A percentile compares a stretch with the other conserved stretches of the same genome.
Evolutionary conservation across 2,888 invertebrate genomes (phyloP).

Genomic region (Thysanoteuthis rhombus): DNA sequence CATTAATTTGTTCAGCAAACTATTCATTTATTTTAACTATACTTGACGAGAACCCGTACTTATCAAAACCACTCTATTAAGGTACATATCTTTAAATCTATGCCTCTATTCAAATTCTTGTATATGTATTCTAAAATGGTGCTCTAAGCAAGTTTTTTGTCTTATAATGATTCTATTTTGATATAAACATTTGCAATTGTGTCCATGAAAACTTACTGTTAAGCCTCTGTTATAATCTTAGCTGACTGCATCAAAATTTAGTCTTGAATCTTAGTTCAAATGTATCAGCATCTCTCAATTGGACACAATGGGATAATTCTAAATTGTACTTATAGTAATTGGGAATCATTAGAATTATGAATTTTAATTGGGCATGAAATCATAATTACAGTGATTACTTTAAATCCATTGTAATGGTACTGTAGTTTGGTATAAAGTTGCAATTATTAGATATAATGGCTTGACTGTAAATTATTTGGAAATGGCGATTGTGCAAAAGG

Average conservation of each 20-base stretch:
- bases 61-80: too few relatives aligned
- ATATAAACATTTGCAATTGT: background rate
- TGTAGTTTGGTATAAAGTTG: background rate
- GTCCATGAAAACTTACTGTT: background rate
- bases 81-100: too few relatives aligned
- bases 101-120: too few relatives aligned
- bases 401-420: background rate
- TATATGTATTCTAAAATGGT: too few relatives aligned
- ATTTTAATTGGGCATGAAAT: background rate
- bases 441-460: background rate
- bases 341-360: background rate
- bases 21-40: too few relatives aligned
- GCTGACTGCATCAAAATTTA: background rate
- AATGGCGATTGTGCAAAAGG: background rate
- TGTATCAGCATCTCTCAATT: background rate
- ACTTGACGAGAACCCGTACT: too few relatives aligned
- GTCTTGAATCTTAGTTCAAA: background rate
- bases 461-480: background rate
- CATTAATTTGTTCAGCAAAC: too few relatives aligned
- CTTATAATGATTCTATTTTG: background rate
- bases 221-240: background rate
- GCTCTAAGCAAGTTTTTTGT: background rate
- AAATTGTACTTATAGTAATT: background rate
- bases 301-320: background rate
- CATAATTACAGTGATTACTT: background rate